Conservation (phyloP, 2,113 vertebrate species). For the Coturnix japonica region DNA sequence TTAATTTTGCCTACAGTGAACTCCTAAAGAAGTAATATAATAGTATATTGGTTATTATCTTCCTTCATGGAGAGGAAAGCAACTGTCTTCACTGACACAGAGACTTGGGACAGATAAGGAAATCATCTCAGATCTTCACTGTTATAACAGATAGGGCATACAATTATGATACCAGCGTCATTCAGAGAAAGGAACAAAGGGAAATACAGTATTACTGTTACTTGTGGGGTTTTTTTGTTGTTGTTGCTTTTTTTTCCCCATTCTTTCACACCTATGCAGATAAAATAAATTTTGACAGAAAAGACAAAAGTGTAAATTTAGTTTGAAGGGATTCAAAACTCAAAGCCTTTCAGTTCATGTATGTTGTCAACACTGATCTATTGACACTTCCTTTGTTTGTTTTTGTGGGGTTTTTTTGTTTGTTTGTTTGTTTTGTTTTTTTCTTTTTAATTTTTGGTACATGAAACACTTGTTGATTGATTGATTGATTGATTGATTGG, state of each 20-base stretch:
- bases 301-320: neutral
- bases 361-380: neutral
- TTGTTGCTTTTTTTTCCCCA: neutral
- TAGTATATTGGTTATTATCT: neutral
- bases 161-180: neutral
- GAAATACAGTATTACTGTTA: rapidly evolving
- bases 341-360: neutral
- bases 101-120: neutral
- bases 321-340: neutral
- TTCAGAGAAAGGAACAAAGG: neutral
- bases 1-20: neutral
- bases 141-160: neutral
- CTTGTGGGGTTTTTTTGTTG: neutral
- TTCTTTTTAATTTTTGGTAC: neutral
- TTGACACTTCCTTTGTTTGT: neutral
- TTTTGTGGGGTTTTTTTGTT: no score
- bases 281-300: neutral
- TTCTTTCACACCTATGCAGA: neutral
- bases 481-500: neutral
- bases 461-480: neutral
- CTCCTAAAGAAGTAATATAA: neutral
- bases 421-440: neutral
- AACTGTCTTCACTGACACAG: rapidly evolving
- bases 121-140: neutral
- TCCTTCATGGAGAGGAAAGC: rapidly evolving